Evolutionary conservation across 2,888 invertebrate species (phyloP).

Genomic region (Noctua fimbriata): DNA sequence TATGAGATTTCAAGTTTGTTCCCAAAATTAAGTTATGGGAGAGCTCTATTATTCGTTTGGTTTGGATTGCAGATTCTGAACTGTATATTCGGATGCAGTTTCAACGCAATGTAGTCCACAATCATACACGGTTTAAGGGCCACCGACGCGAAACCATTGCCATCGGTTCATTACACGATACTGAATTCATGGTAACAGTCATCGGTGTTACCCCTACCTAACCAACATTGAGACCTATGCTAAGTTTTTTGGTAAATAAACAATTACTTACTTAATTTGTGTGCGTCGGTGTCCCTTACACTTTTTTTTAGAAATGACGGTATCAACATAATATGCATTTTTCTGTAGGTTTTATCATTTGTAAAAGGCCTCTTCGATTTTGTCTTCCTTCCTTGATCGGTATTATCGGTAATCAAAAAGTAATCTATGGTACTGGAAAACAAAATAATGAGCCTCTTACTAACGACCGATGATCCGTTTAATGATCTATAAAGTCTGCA

Average conservation of each 20-base stretch:
- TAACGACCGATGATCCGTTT: background rate
- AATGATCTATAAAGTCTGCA: background rate
- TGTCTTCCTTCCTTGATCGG: background rate
- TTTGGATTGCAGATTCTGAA: background rate
- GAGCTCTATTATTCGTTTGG: background rate
- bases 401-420: background rate
- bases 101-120: background rate
- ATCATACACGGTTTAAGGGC: background rate
- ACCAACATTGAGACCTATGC: background rate
- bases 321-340: background rate
- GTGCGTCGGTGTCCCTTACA: background rate
- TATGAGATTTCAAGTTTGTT: background rate
- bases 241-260: background rate
- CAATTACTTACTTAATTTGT: background rate
- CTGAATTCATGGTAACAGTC: background rate
- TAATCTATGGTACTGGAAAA: background rate
- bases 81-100: background rate
- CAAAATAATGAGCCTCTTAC: constrained; percentile 8
- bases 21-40: background rate
- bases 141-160: background rate
- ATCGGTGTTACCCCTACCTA: background rate
- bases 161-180: background rate
- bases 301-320: background rate
- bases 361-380: background rate
- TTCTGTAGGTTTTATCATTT: background rate